Percentiles rank a stretch among this genome's conserved stretches.
phyloP scores from a whole-genome alignment of 2,888 invertebrate species.

The Rhorus exstirpatorius region DNA sequence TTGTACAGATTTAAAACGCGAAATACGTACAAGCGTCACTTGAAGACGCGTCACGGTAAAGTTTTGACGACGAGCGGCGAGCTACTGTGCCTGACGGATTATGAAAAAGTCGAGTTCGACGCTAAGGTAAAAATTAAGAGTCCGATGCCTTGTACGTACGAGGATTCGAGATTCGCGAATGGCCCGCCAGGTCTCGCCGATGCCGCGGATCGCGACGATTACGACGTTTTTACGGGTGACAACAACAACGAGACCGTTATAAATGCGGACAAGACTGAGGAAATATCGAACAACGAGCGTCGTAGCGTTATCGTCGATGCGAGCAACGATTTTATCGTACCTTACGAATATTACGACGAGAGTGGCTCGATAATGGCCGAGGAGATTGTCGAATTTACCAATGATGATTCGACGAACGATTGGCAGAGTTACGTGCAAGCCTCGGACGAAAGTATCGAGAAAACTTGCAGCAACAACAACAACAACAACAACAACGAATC shows the following conservation, averaged over 20 bases:
- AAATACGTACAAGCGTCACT: slow-evolving; percentile 88
- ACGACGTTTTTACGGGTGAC: background rate
- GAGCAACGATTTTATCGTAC: background rate
- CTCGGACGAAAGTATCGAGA: background rate
- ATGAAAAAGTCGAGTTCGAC: slow-evolving; percentile 84
- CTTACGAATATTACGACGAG: slow-evolving; percentile 6
- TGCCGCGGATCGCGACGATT: too few relatives aligned
- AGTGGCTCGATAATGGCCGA: slow-evolving; percentile 9
- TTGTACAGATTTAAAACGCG: slow-evolving; percentile 87
- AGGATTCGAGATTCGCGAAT: slow-evolving; percentile 58
- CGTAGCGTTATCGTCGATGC: background rate
- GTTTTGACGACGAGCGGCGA: slow-evolving; percentile 87
- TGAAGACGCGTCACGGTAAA: slow-evolving; percentile 88
- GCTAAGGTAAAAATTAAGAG: too few relatives aligned
- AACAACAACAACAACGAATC: slow-evolving; percentile 7
- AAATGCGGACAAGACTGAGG: slow-evolving; percentile 17
- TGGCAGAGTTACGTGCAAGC: too few relatives aligned
- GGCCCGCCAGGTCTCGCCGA: too few relatives aligned
- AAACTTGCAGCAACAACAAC: slow-evolving; percentile 34
- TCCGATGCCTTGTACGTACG: too few relatives aligned
- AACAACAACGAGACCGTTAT: slow-evolving; percentile 6
- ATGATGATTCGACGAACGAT: background rate
- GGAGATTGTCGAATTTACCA: background rate
- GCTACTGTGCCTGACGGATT: slow-evolving; percentile 85
- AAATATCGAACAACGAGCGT: too few relatives aligned